Base-by-base conservation (phyloP, 2,797 vertebrate genomes). In the Pangasius krempfi region DNA sequence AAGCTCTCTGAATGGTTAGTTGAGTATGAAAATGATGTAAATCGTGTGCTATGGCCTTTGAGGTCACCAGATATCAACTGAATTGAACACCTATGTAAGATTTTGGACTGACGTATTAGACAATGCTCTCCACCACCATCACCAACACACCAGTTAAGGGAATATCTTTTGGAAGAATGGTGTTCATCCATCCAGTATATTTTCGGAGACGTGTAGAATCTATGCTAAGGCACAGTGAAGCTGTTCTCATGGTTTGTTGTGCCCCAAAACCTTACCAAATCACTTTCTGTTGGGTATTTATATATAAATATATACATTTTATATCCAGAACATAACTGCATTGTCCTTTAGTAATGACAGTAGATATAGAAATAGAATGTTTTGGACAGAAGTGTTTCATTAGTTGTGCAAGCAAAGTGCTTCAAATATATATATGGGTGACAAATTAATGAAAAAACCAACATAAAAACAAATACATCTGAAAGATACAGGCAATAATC, bases 401-500 rank as follows among this genome's bases (percentile, higher is more conserved):
- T 16, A 78, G 56, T 37, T 76, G 22, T 86, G n/a, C 56, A 33
- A 86, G 72, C 73, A 33, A 62, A 86, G 40, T 73, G 30, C 30
- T 76, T n/a, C 16, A 44, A 76, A 85, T 85, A 76, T 50, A 76
- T 75, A 60, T 50, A n/a, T 6, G 13, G 40, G 27, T 22, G 16
- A 56, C 52, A 58, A 13, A 40, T 60, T 60, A 47, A 47, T 10
- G 5, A 5, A 44, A 60, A 82, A 82, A 40, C 0, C 30, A 25
- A 25, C 22, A 44, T 40, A 14, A 83, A 62, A 83, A 47, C 2
- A 6, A n/a, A 47, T 83, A 30, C 40, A 84, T 50, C 44, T 44
- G 62, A 58, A 54, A 81, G 47, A 89, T 62, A 13, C 52, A 62
- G 72, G 79, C 62, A 85, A 64, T 85, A 89, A 88, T 85, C 60